phyloP scores from a whole-genome alignment of 30 jellyfish, hydroid and myxozoan species.

The Aurelia aurita region DNA sequence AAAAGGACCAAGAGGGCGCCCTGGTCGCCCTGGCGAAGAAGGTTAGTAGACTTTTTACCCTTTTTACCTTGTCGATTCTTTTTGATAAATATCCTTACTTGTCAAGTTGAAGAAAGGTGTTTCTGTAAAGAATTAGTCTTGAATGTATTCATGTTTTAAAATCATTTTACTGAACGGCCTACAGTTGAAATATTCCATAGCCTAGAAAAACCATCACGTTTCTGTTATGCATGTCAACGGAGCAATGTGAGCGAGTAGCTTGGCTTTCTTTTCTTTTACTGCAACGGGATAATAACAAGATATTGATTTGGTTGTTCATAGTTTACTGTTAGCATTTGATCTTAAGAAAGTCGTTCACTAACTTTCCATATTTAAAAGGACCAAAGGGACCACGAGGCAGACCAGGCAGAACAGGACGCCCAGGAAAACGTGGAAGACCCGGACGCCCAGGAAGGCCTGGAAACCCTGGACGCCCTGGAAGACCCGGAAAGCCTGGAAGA shows the following conservation, averaged over 20 bases:
- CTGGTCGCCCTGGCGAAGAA: conserved; percentile 11
- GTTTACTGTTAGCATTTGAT: background rate
- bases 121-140: too few relatives aligned
- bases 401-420: conserved; percentile 49
- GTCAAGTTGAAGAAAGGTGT: too few relatives aligned
- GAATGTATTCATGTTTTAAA: too few relatives aligned
- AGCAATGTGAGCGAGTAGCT: too few relatives aligned
- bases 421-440: conserved; percentile 8
- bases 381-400: conserved; percentile 35
- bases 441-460: conserved; percentile 12
- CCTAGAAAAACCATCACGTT: too few relatives aligned
- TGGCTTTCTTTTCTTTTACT: too few relatives aligned
- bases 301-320: too few relatives aligned
- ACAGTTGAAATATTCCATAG: too few relatives aligned
- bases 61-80: background rate
- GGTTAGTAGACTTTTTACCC: background rate
- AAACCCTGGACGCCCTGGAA: conserved; percentile 1
- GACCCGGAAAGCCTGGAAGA: conserved; percentile 16
- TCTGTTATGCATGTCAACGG: too few relatives aligned
- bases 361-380: background rate
- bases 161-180: too few relatives aligned
- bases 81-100: too few relatives aligned
- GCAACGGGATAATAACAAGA: too few relatives aligned
- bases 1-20: conserved; percentile 22
- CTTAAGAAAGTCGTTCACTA: background rate